Conservation (phyloP, 2,113 vertebrate species). For the Oncorhynchus kisutch region DNA sequence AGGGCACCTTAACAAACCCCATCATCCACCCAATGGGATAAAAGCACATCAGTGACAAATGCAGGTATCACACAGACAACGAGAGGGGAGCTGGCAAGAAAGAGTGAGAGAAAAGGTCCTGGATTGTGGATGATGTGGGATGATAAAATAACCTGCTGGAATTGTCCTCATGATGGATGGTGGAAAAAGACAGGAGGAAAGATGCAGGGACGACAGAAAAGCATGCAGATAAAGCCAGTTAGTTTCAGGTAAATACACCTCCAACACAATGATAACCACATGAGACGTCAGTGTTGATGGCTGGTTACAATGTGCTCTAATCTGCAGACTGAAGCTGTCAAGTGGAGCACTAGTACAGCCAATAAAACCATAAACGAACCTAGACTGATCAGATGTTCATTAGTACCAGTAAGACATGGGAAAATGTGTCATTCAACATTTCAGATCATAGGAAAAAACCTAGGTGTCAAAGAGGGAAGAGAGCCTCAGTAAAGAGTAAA, state of each 20-base stretch:
- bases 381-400: too few relatives aligned
- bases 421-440: neutral
- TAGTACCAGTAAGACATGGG: too few relatives aligned
- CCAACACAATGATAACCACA: neutral
- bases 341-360: too few relatives aligned
- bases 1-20: neutral
- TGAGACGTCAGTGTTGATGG: too few relatives aligned
- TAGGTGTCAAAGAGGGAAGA: neutral
- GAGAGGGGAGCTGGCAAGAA: neutral
- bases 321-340: too few relatives aligned
- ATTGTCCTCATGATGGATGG: too few relatives aligned
- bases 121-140: constrained; percentile 11
- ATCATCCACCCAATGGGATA: neutral
- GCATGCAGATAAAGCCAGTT: neutral
- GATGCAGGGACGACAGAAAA: neutral
- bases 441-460: neutral
- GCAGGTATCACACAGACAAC: neutral
- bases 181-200: neutral
- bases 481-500: neutral
- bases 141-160: neutral
- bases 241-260: neutral
- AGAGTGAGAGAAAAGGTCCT: neutral
- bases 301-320: too few relatives aligned
- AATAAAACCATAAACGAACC: too few relatives aligned
- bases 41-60: neutral